These are phyloP conservation scores for Enteromius treurensis DNA, from an alignment of 2,797 vertebrate species.

Conservation along the genomic window DNA sequence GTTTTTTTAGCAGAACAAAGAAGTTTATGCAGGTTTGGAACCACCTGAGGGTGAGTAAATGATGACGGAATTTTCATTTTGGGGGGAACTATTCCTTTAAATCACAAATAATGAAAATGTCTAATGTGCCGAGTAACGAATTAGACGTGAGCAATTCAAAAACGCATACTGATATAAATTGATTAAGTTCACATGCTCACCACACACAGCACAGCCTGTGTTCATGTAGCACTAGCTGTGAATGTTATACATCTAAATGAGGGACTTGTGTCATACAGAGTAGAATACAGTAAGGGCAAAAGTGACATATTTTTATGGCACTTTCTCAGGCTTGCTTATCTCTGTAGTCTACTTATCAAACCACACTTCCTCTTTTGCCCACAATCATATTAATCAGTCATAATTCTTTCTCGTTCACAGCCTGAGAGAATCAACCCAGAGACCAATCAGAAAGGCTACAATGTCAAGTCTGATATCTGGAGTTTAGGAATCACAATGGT, in stretches of 20 bases:
- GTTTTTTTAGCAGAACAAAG: no score
- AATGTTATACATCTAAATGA: neutral
- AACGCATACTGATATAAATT: neutral
- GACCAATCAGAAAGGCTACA: constrained; percentile 97
- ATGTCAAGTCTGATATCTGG: constrained; percentile 98
- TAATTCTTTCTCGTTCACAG: constrained; percentile 70
- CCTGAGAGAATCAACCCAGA: constrained; percentile 98
- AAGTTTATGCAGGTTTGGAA: no score
- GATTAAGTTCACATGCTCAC: neutral
- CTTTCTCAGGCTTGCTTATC: neutral
- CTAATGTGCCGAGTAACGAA: neutral
- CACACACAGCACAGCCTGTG: neutral
- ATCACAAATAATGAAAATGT: neutral
- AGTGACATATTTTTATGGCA: neutral
- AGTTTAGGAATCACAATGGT: constrained; percentile 98
- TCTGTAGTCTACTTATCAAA: neutral
- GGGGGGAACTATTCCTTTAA: no score
- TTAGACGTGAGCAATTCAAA: neutral
- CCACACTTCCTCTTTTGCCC: constrained; percentile 17
- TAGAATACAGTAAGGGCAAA: neutral
- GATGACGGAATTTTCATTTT: no score
- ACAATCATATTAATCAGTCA: neutral
- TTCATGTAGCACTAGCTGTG: neutral
- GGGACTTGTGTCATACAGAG: neutral
- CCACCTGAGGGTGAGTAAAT: no score